Evolutionary conservation across 2,797 vertebrate species (phyloP).

Genomic region (Falco novaeseelandiae): DNA sequence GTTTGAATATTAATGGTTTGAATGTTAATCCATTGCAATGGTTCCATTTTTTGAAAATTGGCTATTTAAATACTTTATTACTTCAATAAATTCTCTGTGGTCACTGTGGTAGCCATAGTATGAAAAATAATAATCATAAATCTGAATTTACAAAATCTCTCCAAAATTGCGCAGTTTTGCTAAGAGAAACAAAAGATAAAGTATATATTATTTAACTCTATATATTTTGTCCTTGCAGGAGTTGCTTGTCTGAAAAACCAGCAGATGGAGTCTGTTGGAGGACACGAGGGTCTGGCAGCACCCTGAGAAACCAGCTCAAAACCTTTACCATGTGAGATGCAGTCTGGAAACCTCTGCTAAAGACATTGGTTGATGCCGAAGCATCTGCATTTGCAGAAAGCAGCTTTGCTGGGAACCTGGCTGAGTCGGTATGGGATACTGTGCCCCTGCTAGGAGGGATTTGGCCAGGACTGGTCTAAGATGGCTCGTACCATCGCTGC

Average conservation of each 20-base stretch:
- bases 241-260: not conserved
- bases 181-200: conserved; percentile 44
- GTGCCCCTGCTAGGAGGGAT: not conserved
- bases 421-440: rapidly evolving
- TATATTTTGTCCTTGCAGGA: conserved; percentile 20
- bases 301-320: not conserved
- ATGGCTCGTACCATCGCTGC: not conserved
- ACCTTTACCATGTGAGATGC: not conserved
- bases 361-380: rapidly evolving
- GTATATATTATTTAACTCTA: not conserved
- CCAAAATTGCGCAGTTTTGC: conserved; percentile 61
- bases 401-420: not conserved
- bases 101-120: conserved; percentile 41
- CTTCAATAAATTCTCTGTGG: conserved; percentile 45
- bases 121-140: conserved; percentile 55
- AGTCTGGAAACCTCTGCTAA: not conserved
- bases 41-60: conserved; percentile 32
- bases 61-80: conserved; percentile 41
- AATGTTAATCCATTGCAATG: conserved; percentile 21
- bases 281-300: not conserved
- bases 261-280: conserved; percentile 52
- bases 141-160: conserved; percentile 68
- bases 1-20: conserved; percentile 54
- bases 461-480: not conserved
- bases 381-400: not conserved